phyloP scores from a whole-genome alignment of 2,888 invertebrate genomes.

The Rotaria socialis region DNA sequence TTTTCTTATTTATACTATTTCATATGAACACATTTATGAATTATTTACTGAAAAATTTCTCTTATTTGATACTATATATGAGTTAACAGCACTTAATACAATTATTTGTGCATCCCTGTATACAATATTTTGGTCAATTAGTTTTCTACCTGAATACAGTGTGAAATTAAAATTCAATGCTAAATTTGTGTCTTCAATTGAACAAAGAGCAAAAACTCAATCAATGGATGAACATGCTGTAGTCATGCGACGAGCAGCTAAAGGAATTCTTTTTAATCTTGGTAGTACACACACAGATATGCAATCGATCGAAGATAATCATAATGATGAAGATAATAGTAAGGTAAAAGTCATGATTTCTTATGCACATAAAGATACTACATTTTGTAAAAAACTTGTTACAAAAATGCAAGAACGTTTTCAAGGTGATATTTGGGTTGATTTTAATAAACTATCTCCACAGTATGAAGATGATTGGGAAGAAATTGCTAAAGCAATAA shows the following conservation, averaged over 20 bases:
- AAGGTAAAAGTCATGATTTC: background rate
- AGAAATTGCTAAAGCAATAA: background rate
- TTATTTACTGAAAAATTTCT: conserved; percentile 10
- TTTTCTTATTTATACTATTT: background rate
- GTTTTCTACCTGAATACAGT: background rate
- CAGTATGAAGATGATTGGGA: background rate
- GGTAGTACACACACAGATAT: background rate
- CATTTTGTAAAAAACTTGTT: background rate
- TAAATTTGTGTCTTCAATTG: background rate
- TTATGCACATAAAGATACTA: background rate
- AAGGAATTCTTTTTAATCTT: conserved; percentile 21
- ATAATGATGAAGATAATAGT: background rate
- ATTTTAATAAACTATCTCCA: background rate
- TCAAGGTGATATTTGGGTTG: background rate
- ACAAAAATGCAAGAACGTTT: background rate
- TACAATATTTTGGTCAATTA: background rate
- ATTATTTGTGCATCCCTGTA: background rate
- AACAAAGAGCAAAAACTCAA: background rate
- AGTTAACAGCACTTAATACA: background rate
- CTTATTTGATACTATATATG: background rate
- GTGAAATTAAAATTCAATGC: background rate
- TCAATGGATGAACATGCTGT: background rate
- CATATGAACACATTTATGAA: background rate
- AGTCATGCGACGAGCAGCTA: background rate
- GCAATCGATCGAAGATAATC: background rate